Percentiles rank a stretch among this genome's conserved stretches.
Conservation (phyloP, 2,113 vertebrate species). For the Ranitomeya imitator region DNA sequence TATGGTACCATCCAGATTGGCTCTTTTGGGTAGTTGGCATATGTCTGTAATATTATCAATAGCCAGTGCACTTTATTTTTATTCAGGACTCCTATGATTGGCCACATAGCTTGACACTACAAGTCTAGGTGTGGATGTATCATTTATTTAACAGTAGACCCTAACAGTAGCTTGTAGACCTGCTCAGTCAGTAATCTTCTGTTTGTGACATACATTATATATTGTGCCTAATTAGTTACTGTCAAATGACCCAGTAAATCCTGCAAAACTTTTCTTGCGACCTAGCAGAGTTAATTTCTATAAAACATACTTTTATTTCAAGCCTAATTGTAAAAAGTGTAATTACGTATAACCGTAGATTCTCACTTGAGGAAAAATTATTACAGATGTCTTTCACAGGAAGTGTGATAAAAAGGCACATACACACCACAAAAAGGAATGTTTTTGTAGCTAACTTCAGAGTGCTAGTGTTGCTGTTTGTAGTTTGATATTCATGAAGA, state of each 20-base stretch:
- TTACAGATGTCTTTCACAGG: conserved; percentile 3
- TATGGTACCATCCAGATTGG: too few species aligned
- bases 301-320: not conserved
- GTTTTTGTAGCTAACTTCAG: not conserved
- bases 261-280: not conserved
- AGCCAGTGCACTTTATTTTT: too few species aligned
- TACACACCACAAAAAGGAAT: conserved; percentile 1
- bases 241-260: not conserved
- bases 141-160: too few species aligned
- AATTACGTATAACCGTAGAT: not conserved
- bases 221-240: not conserved
- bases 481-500: conserved; percentile 66
- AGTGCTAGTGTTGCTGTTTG: conserved; percentile 61
- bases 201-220: too few species aligned
- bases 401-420: not conserved
- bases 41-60: too few species aligned
- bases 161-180: too few species aligned
- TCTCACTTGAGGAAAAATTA: not conserved
- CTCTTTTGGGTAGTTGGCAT: too few species aligned
- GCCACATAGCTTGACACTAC: too few species aligned
- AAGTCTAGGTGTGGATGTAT: too few species aligned
- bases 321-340: not conserved
- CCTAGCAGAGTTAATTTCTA: not conserved
- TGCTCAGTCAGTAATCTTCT: too few species aligned
- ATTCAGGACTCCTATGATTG: too few species aligned